Evolutionary conservation across 2,797 vertebrate species (phyloP), one percentile per base, ranked within the genome.

Genomic region (Rhabdomys pumilio): DNA sequence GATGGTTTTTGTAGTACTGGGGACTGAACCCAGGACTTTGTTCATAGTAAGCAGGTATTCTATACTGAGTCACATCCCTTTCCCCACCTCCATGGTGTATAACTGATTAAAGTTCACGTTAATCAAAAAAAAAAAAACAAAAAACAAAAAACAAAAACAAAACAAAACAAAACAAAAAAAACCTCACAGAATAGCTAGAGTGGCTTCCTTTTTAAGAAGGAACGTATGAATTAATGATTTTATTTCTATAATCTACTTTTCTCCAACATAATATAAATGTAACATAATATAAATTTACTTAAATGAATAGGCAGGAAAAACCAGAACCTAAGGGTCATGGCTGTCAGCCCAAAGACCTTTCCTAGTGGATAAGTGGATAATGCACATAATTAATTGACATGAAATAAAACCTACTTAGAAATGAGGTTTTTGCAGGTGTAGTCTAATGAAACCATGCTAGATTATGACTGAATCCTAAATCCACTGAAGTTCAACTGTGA

Each of bases 191-290:
- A 84, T 87, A 55, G 9, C 34, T 93, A 96, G 41, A 61, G 20
- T 84, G 59, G 15, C 61, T 65, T 84, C 57, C 34, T 94, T 83
- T 83, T 89, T 26, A 19, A 81, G 86, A 3, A 77, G 14, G 57
- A 65, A 24, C 85, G 72, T 77, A 59, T 26, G 15, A 87, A 41
- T 38, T 96, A 67, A 53, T 86, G 47, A 86, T 86, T 96, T 94
- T 61, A 88, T 93, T 95, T 93, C 61, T 95, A 96, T 77, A 95
- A 97, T 87, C 53, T 83, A 93, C 67, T 80, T 90, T 95, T 90
- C 65, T 90, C n/a, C 63, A 95, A 88, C 47, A 72, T 11, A 41
- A 90, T 31, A 84, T n/a, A 93, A 86, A 38, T 38, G 38, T 38
- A 95, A 88, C 47, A 72, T 11, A 41, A 90, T 31, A 84, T n/a